Conservation (phyloP, 2,113 vertebrate genomes). For the Lontra canadensis region DNA sequence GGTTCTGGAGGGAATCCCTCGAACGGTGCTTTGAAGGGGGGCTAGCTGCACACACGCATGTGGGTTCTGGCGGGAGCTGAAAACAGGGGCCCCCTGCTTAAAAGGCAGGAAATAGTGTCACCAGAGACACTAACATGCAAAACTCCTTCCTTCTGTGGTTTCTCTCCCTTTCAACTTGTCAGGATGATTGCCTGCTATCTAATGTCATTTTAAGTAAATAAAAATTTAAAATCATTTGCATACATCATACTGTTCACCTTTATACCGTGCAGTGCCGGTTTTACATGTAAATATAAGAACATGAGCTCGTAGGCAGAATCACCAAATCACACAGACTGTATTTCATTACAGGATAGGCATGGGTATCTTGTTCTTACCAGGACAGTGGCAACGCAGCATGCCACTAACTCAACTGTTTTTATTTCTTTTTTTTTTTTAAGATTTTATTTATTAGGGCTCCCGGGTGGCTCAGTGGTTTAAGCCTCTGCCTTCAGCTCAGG, state of each 20-base stretch:
- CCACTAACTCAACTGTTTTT: not conserved
- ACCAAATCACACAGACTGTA: not conserved
- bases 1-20: too few relatives aligned
- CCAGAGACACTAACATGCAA: not conserved
- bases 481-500: too few relatives aligned
- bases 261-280: not conserved
- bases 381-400: not conserved
- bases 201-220: conserved; percentile 10
- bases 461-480: too few relatives aligned
- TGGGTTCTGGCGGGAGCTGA: too few relatives aligned
- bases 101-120: not conserved
- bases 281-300: not conserved
- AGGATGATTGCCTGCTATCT: not conserved
- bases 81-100: not conserved
- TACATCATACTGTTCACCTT: not conserved
- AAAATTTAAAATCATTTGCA: not conserved
- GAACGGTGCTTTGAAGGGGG: not conserved
- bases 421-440: not conserved
- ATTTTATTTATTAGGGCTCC: not conserved
- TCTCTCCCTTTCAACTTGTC: not conserved
- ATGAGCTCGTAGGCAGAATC: not conserved
- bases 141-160: not conserved
- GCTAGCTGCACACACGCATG: not conserved
- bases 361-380: not conserved
- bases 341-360: not conserved